Conservation (phyloP, 2,113 vertebrate genomes). For the Gymnocephalus cernua region DNA sequence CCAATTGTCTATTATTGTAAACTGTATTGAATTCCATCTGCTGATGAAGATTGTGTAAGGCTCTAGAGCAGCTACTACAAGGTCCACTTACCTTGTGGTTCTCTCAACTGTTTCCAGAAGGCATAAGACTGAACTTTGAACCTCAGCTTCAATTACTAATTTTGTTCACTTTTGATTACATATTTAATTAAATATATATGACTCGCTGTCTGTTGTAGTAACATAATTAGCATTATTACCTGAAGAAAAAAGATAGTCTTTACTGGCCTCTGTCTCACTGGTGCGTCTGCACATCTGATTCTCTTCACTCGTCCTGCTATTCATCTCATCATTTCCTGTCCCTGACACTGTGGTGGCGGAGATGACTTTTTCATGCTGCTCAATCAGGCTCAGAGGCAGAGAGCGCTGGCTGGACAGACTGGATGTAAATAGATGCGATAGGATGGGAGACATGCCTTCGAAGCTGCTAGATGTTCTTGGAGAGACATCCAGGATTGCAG, state of each 20-base stretch:
- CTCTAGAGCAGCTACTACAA: neutral
- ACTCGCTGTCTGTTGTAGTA: neutral
- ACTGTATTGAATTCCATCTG: no score
- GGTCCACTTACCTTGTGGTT: neutral
- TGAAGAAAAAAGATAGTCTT: constrained; percentile 51
- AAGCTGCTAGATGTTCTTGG: constrained; percentile 60
- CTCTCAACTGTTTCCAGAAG: neutral
- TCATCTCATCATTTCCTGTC: constrained; percentile 13
- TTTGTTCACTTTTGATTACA: neutral
- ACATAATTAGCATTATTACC: constrained; percentile 54
- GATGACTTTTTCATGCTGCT: constrained; percentile 9
- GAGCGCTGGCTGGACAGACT: constrained; percentile 75
- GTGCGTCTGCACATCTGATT: neutral
- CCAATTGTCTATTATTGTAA: no score
- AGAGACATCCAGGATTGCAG: constrained; percentile 74
- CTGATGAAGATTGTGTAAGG: neutral
- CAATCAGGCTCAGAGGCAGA: constrained; percentile 63
- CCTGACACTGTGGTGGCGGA: neutral
- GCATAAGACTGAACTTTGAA: neutral
- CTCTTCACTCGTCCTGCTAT: constrained; percentile 16
- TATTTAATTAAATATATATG: neutral
- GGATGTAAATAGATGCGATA: constrained; percentile 77
- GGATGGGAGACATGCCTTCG: constrained; percentile 79
- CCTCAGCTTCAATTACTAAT: neutral
- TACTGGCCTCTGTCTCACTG: neutral